phyloP scores from a whole-genome alignment of 2,888 invertebrate species.

The Thyatira batis region DNA sequence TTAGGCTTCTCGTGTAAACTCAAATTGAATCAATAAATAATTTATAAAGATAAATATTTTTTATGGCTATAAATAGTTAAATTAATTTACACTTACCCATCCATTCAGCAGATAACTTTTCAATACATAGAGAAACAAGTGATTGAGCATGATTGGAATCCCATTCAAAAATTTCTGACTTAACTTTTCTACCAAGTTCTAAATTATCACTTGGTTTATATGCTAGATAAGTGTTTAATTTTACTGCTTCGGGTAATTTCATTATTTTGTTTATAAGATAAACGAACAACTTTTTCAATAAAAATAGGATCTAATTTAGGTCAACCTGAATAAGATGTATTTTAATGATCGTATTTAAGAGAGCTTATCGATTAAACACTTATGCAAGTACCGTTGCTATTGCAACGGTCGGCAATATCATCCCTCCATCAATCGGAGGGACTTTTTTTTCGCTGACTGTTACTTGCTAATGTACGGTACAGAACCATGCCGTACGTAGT shows the following conservation, averaged over 20 bases:
- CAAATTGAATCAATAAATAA: too few species aligned
- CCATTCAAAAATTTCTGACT: constrained; percentile 80
- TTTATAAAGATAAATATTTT: not conserved
- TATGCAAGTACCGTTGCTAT: not conserved
- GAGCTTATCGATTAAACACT: not conserved
- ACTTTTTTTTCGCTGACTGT: too few species aligned
- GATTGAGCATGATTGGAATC: constrained; percentile 70
- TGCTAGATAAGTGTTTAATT: constrained; percentile 62
- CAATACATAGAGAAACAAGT: constrained; percentile 72
- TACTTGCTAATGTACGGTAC: too few species aligned
- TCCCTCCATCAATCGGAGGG: too few species aligned
- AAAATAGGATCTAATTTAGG: too few species aligned
- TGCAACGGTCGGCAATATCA: not conserved
- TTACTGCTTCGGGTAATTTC: constrained; percentile 66
- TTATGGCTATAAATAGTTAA: not conserved
- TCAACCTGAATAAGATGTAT: too few species aligned
- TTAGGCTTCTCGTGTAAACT: too few species aligned
- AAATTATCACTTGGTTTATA: constrained; percentile 62
- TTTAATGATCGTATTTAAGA: too few species aligned
- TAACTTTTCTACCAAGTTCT: constrained; percentile 67
- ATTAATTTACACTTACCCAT: constrained; percentile 45
- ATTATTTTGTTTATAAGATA: constrained; percentile 25
- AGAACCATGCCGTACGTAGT: too few species aligned
- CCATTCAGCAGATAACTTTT: constrained; percentile 74
- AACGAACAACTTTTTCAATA: too few species aligned